Evolutionary conservation across 2,888 invertebrate species (phyloP).

Genomic region (Diarsia rubi): DNA sequence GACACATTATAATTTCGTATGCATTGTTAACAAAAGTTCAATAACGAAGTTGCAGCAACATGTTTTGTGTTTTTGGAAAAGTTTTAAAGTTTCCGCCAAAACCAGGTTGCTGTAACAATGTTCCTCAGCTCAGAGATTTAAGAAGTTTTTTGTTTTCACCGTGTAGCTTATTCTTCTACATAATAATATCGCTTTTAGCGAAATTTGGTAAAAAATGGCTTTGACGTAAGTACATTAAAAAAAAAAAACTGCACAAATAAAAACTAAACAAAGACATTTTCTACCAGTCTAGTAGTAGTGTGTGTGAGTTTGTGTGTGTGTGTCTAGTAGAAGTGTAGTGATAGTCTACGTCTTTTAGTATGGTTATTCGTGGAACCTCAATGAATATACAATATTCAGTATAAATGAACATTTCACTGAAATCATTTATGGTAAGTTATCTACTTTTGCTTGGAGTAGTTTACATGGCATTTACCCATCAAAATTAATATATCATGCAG

Average conservation of each 20-base stretch:
- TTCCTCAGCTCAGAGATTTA: not conserved
- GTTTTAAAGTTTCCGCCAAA: not conserved
- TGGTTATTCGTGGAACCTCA: not conserved
- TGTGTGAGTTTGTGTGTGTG: too few relatives aligned
- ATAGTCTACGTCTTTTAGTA: not conserved
- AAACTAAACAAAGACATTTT: too few relatives aligned
- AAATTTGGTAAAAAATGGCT: not conserved
- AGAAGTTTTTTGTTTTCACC: not conserved
- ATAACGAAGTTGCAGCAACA: not conserved
- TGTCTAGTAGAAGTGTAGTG: too few relatives aligned
- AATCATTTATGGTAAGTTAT: not conserved
- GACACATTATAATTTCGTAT: not conserved
- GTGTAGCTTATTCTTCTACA: not conserved
- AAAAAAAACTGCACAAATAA: too few relatives aligned
- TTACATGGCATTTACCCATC: not conserved
- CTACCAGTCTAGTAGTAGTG: too few relatives aligned
- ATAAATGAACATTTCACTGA: not conserved
- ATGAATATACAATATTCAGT: not conserved
- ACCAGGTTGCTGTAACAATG: not conserved
- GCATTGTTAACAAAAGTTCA: not conserved
- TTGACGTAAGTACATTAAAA: not conserved
- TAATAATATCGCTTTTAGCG: not conserved
- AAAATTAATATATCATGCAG: not conserved
- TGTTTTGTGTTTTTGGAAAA: not conserved
- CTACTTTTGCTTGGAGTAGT: not conserved